These are phyloP conservation scores for Zophobas morio DNA, from an alignment of 1,140 invertebrate species.

Conservation along the genomic window DNA sequence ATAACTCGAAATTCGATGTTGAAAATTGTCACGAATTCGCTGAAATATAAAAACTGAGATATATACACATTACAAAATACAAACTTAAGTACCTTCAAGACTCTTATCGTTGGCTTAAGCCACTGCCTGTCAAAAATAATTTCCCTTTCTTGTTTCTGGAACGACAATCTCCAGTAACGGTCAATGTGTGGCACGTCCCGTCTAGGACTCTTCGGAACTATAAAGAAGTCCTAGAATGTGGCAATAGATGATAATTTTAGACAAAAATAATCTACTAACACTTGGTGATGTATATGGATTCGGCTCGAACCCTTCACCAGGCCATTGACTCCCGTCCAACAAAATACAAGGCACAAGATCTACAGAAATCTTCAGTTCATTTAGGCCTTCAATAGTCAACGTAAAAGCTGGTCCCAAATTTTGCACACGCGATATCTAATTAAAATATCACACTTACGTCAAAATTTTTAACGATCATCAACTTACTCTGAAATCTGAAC, in stretches of 20 bases:
- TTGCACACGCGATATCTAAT: conserved; percentile 39
- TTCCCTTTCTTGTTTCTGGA: conserved; percentile 67
- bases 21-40: conserved; percentile 66
- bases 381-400: conserved; percentile 14
- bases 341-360: conserved; percentile 34
- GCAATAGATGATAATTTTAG: conserved; percentile 5
- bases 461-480: not conserved
- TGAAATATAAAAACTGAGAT: conserved; percentile 54
- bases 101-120: conserved; percentile 64
- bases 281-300: conserved; percentile 50
- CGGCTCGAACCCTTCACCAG: conserved; percentile 21
- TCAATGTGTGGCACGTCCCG: conserved; percentile 16
- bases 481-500: not conserved
- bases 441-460: conserved; percentile 3
- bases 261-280: conserved; percentile 12
- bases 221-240: conserved; percentile 53
- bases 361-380: conserved; percentile 34
- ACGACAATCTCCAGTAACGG: conserved; percentile 64
- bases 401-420: conserved; percentile 39
- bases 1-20: conserved; percentile 69
- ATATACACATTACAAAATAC: no score
- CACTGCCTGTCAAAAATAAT: conserved; percentile 62
- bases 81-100: conserved; percentile 57
- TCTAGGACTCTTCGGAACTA: conserved; percentile 55
- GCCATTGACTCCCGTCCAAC: conserved; percentile 12